Conservation (phyloP, 2,888 invertebrate species). For the Cerastis rubricosa region DNA sequence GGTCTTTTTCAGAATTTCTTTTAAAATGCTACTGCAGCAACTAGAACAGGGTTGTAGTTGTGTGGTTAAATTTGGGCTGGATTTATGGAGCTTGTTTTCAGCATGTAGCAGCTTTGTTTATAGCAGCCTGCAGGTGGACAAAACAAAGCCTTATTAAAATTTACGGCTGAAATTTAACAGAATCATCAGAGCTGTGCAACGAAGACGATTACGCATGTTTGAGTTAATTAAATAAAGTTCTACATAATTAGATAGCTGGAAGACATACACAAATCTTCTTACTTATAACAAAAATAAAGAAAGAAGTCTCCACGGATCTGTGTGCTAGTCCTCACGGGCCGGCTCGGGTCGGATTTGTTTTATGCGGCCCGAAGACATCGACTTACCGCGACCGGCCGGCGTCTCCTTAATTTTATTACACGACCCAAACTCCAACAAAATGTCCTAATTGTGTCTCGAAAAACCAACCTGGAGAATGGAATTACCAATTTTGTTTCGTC, state of each 20-base stretch:
- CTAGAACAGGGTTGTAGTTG: neutral
- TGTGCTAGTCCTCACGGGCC: conserved; percentile 73
- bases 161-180: neutral
- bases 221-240: neutral
- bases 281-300: conserved; percentile 1
- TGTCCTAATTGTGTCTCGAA: conserved; percentile 89
- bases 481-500: conserved; percentile 82
- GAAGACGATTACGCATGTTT: neutral
- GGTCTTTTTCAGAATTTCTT: neutral
- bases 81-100: neutral
- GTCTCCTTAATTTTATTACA: conserved; percentile 91
- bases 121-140: neutral
- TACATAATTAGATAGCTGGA: neutral
- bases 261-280: neutral
- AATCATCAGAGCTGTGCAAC: neutral
- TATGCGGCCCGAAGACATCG: conserved; percentile 87
- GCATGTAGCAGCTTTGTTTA: neutral
- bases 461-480: conserved; percentile 83
- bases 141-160: neutral
- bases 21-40: neutral
- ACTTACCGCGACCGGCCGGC: conserved; percentile 86
- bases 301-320: conserved; percentile 71
- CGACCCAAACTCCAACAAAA: conserved; percentile 84
- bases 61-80: neutral
- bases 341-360: conserved; percentile 87